Conservation (phyloP, 2,888 invertebrate genomes). For the Yponomeuta plumbellus region DNA sequence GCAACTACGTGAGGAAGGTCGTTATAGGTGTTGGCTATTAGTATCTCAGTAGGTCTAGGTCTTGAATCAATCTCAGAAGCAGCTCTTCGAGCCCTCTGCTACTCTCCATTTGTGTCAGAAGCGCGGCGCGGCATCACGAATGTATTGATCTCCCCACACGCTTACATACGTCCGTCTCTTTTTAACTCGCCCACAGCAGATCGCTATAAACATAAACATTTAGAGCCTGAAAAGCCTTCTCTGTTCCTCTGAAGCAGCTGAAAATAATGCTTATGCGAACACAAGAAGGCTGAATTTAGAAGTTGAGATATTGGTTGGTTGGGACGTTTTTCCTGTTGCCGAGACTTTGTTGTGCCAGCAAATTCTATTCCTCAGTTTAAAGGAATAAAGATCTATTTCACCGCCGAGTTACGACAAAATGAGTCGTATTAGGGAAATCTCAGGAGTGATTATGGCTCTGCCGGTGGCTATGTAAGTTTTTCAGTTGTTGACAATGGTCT, state of each 20-base stretch:
- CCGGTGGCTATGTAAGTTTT: constrained; percentile 24
- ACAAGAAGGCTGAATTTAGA: constrained; percentile 28
- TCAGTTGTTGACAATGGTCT: constrained; percentile 48
- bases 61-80: no score
- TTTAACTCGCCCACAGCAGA: constrained; percentile 73
- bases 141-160: constrained; percentile 73
- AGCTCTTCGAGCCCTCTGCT: neutral
- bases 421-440: constrained; percentile 52
- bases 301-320: constrained; percentile 18
- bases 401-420: constrained; percentile 59
- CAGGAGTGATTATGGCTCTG: constrained; percentile 4
- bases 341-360: constrained; percentile 64
- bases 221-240: constrained; percentile 44
- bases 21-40: no score
- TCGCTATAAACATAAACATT: constrained; percentile 72
- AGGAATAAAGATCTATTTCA: constrained; percentile 75
- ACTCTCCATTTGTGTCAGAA: neutral
- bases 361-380: constrained; percentile 68
- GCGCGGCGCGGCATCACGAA: constrained; percentile 34
- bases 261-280: neutral
- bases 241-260: neutral
- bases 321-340: constrained; percentile 25
- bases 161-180: constrained; percentile 72
- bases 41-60: no score
- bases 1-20: no score